These are phyloP conservation scores for Hippoglossus stenolepis DNA, from an alignment of 2,113 vertebrate genomes.

Conservation along the genomic window DNA sequence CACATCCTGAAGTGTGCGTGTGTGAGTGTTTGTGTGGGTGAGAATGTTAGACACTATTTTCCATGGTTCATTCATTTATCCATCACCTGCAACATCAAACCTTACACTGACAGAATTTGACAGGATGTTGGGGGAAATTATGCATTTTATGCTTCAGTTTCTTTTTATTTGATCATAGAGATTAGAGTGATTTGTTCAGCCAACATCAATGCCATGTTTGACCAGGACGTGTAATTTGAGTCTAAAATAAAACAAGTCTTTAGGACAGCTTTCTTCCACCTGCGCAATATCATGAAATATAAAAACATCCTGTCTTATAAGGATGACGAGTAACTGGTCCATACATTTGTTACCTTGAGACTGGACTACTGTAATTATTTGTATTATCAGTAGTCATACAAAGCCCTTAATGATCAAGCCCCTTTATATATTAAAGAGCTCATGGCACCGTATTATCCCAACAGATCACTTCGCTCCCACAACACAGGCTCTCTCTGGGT, in stretches of 20 bases:
- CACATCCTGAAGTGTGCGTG: neutral
- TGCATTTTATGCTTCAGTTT: neutral
- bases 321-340: neutral
- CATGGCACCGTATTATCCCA: no score
- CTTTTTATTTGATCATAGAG: neutral
- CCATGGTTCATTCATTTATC: constrained; percentile 20
- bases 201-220: neutral
- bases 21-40: neutral
- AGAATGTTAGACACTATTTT: neutral
- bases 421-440: no score
- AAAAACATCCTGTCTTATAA: neutral
- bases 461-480: no score
- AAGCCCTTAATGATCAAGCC: no score
- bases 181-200: neutral
- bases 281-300: neutral
- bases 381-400: no score
- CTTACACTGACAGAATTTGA: neutral
- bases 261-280: no score
- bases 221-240: neutral
- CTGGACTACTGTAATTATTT: no score
- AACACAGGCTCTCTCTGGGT: no score
- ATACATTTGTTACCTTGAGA: no score
- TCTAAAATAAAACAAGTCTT: no score
- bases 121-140: neutral
- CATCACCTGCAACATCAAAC: constrained; percentile 41